Evolutionary conservation across 1,140 invertebrate genomes (phyloP).

Genomic region (Campoletis sonorensis): DNA sequence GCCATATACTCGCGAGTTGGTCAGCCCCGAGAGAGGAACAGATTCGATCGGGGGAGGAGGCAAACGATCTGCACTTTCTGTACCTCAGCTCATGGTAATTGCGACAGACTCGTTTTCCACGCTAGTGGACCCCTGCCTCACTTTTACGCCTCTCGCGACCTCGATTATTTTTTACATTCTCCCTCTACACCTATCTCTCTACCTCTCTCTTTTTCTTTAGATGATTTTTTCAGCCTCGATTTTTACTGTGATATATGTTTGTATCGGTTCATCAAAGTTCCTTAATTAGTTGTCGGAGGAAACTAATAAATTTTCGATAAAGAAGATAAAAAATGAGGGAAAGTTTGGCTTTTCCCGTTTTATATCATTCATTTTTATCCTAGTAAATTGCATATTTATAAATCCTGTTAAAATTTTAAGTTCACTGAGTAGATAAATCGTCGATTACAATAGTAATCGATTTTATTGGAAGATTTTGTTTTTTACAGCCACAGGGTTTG

Average conservation of each 20-base stretch:
- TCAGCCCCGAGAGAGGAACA: constrained; percentile 16
- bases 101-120: constrained; percentile 51
- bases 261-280: neutral
- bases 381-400: no score
- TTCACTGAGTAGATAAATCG: no score
- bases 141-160: constrained; percentile 29
- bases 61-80: constrained; percentile 29
- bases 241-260: neutral
- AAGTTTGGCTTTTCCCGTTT: no score
- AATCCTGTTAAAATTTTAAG: no score
- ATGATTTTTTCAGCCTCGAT: constrained; percentile 24
- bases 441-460: no score
- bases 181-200: neutral
- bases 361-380: no score
- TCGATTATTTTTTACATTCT: constrained; percentile 36
- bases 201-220: constrained; percentile 1
- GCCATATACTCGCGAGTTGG: neutral
- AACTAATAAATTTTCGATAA: no score
- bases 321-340: no score
- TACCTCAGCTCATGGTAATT: constrained; percentile 38
- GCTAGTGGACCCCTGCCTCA: constrained; percentile 33
- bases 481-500: no score
- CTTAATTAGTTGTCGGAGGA: neutral
- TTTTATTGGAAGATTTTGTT: no score
- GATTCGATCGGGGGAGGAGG: neutral